Evolutionary conservation across 2,113 vertebrate genomes (phyloP).

Genomic region (Chrysemys picta): DNA sequence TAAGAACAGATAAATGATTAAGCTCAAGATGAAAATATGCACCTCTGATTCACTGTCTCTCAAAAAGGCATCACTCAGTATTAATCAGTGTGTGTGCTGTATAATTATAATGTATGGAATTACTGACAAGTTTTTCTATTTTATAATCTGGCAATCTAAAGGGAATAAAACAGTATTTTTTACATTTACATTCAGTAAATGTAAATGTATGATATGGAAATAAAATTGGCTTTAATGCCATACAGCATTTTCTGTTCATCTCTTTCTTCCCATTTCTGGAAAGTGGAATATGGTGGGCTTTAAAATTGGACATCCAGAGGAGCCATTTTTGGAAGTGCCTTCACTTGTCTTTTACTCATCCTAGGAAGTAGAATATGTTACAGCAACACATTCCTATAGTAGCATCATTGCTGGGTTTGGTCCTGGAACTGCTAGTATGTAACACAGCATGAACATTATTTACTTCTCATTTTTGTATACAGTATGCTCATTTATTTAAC

Average conservation of each 20-base stretch:
- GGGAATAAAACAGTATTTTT: no score
- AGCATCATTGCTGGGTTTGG: not conserved
- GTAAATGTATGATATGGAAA: not conserved
- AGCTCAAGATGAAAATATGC: accelerated
- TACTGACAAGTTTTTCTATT: not conserved
- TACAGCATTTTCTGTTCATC: not conserved
- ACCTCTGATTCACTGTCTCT: not conserved
- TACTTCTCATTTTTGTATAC: not conserved
- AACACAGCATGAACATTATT: not conserved
- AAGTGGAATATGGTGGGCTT: not conserved
- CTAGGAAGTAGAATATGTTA: not conserved
- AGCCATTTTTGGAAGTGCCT: not conserved
- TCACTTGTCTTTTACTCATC: not conserved
- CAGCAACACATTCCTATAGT: not conserved
- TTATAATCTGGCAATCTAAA: not conserved
- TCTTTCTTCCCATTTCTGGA: not conserved
- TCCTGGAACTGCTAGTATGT: not conserved
- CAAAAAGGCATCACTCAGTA: not conserved
- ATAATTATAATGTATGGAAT: not conserved
- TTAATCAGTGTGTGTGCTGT: not conserved
- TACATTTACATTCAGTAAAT: no score
- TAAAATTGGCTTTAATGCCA: not conserved
- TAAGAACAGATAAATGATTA: not conserved
- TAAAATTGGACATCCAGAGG: not conserved
- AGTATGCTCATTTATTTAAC: not conserved